phyloP scores from a whole-genome alignment of 2,888 invertebrate species.

The Epinotia ramella region DNA sequence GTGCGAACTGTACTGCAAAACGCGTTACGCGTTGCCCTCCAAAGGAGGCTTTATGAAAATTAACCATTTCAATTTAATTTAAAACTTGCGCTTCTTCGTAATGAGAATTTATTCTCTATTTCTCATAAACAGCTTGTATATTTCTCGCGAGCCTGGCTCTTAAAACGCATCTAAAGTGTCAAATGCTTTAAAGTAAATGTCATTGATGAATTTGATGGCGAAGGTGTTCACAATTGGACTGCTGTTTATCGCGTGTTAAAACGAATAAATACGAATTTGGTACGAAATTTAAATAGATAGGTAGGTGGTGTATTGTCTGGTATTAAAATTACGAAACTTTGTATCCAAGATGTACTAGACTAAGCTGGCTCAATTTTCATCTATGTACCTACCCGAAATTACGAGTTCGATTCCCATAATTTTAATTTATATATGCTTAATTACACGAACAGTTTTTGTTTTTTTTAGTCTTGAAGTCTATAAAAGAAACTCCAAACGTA shows the following conservation, averaged over 20 bases:
- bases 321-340: conserved; percentile 31
- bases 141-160: conserved; percentile 29
- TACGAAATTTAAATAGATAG: conserved; percentile 43
- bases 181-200: conserved; percentile 21
- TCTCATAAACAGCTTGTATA: background rate
- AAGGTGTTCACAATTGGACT: conserved; percentile 43
- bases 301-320: conserved; percentile 36
- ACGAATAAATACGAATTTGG: conserved; percentile 43
- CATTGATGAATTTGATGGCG: conserved; percentile 32
- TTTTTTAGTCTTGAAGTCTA: background rate
- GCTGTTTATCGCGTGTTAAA: conserved; percentile 39
- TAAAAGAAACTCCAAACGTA: background rate
- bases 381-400: background rate
- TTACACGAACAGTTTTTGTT: background rate
- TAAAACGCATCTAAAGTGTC: conserved; percentile 29
- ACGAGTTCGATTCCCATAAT: background rate
- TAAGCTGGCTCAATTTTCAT: conserved; percentile 2
- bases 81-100: background rate
- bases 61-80: too few species aligned
- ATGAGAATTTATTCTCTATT: background rate
- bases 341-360: background rate
- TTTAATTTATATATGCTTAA: background rate
- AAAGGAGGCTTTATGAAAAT: too few species aligned
- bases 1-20: too few species aligned
- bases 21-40: too few species aligned